These are phyloP conservation scores for Hystrix brachyura DNA, from an alignment of 2,113 vertebrate species.

Conservation along the genomic window DNA sequence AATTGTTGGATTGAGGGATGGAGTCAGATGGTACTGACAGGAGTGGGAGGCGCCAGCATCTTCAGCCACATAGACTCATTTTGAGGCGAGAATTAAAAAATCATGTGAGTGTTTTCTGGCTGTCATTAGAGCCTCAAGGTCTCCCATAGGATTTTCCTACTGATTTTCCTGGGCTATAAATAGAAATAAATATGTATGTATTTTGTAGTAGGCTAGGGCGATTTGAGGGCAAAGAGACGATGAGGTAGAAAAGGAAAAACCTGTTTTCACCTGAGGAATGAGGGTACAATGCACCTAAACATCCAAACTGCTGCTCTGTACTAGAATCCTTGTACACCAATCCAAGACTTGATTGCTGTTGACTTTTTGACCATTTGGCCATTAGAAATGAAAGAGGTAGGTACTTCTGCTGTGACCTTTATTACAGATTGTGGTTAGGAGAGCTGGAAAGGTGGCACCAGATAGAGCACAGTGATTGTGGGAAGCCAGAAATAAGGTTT, in stretches of 20 bases:
- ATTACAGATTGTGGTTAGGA: neutral
- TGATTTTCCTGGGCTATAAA: neutral
- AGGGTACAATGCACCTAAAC: neutral
- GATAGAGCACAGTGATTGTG: neutral
- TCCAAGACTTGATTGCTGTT: neutral
- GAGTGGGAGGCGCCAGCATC: neutral
- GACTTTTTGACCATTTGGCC: neutral
- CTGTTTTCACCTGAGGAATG: neutral
- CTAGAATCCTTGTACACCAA: neutral
- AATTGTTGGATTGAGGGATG: slow-evolving; percentile 23
- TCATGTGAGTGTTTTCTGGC: neutral
- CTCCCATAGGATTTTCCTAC: neutral
- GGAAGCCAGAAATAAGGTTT: slow-evolving; percentile 24
- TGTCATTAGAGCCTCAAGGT: neutral
- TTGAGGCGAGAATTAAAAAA: slow-evolving; percentile 38
- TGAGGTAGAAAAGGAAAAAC: neutral
- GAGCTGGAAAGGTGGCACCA: neutral
- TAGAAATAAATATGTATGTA: neutral
- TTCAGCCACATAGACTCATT: slow-evolving; percentile 18
- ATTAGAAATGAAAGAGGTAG: slow-evolving; percentile 30
- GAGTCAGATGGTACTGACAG: neutral
- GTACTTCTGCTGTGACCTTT: neutral
- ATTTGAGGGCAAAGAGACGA: neutral
- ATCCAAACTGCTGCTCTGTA: neutral
- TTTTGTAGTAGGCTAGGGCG: neutral